Evolutionary conservation across 2,888 invertebrate species (phyloP).

Genomic region (Gisinianus flammeolus): DNA sequence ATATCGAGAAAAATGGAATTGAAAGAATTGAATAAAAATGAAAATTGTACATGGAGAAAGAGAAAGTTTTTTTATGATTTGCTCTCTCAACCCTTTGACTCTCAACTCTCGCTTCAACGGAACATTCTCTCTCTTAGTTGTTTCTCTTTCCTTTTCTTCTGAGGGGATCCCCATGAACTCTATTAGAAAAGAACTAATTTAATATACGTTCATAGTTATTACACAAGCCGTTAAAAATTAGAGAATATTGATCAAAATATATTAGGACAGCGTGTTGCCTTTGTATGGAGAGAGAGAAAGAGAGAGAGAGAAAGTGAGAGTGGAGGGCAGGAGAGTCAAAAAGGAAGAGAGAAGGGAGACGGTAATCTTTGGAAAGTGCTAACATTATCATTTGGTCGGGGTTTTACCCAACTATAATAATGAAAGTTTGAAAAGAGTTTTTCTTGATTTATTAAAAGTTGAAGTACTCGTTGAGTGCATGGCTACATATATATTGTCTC

Average conservation of each 20-base stretch:
- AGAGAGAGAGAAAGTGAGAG: background rate
- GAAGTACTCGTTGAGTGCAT: background rate
- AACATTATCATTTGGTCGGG: slow-evolving; percentile 17
- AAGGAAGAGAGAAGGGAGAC: background rate
- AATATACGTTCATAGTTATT: background rate
- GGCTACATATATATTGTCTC: background rate
- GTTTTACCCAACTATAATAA: background rate
- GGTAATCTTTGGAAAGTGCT: slow-evolving; percentile 16
- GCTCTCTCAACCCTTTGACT: too few species aligned
- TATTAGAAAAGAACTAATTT: background rate
- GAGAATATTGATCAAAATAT: background rate
- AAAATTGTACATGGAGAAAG: background rate
- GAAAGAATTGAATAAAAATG: background rate
- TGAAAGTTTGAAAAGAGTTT: slow-evolving; percentile 21
- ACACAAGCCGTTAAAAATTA: background rate
- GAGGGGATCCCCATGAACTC: background rate
- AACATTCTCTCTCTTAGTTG: background rate
- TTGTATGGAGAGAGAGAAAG: background rate
- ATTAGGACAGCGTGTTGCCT: background rate
- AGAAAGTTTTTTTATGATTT: too few species aligned
- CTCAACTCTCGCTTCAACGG: background rate
- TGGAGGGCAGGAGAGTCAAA: background rate
- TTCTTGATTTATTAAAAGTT: slow-evolving; percentile 22
- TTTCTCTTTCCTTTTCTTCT: background rate
- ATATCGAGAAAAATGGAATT: background rate